Evolutionary conservation across 2,888 invertebrate species (phyloP), one percentile per base, ranked within the genome.

Genomic region (Tetragnatha montana): DNA sequence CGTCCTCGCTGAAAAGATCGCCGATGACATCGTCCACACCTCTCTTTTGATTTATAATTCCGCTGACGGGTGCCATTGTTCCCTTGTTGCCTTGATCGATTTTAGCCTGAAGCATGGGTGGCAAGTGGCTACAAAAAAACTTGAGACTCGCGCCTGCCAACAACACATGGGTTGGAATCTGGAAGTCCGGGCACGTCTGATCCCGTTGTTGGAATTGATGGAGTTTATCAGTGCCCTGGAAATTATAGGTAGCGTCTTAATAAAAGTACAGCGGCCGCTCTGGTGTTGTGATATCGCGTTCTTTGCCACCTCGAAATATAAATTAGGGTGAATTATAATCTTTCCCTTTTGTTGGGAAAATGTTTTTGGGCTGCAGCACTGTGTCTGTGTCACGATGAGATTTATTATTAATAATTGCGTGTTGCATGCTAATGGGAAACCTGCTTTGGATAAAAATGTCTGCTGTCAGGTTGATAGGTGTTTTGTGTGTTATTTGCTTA

Each of bases 21-120:
- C 50, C 51, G 60, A 49, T 87, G 87, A 87, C 87, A 87, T 80
- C 79, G 21, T 68, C 80, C 81, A 87, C 87, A 87, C 87, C 81
- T 87, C 50, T 74, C 81, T 81, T 87, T 74, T 87, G 87, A 87
- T 87, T 87, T 87, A 87, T 87, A 80, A 87, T 81, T 87, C 81
- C 69, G 68, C n/a, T 68, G 78, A 22, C 68, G 87, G 81, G 68
- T 68, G 51, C 50, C 87, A 87, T 87, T 87, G 87, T 87, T 81
- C 81, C 69, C 73, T 21, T n/a, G 14, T 0, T 21, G 51, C 17
- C 17, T 75, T 87, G 87, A 80, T 80, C 22, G 86, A 87, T 87
- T 68, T 14, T 49, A 19, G 21, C 71, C 68, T 35, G 17, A 71
- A 74, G 87, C 68, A 21, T 69, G 47, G 78, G 81, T 75, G 74